These are phyloP conservation scores for Xiphophorus hellerii DNA, from an alignment of 2,113 vertebrate genomes.

Conservation along the genomic window DNA sequence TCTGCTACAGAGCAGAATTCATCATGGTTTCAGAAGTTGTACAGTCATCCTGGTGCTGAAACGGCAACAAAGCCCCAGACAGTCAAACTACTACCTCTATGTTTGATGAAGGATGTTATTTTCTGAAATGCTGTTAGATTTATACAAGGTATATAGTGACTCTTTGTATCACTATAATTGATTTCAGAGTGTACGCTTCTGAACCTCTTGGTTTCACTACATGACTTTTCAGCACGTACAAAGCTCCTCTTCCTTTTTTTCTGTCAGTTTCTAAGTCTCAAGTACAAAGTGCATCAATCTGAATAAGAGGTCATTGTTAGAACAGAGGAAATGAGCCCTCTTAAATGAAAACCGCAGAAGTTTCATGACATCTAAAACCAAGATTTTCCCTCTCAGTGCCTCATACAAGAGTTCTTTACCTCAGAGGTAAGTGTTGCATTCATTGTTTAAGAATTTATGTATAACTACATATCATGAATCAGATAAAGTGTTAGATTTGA, in stretches of 20 bases:
- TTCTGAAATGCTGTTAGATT: too few species aligned
- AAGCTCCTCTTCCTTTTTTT: background rate
- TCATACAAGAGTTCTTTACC: constrained; percentile 2
- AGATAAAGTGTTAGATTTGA: background rate
- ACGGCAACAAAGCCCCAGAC: too few species aligned
- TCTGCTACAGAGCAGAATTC: too few species aligned
- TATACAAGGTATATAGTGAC: too few species aligned
- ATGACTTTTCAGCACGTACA: constrained; percentile 34
- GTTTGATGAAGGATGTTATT: too few species aligned
- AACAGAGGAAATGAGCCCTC: constrained; percentile 36
- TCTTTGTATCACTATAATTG: too few species aligned
- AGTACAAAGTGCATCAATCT: background rate
- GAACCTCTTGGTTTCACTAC: constrained; percentile 17
- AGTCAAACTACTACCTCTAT: too few species aligned
- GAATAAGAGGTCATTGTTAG: constrained; percentile 30
- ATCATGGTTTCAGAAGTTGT: too few species aligned
- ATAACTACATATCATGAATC: background rate
- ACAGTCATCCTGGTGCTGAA: too few species aligned
- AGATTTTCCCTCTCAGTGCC: constrained; percentile 20
- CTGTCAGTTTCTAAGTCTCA: background rate
- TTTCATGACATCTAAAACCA: constrained; percentile 7
- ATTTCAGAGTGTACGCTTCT: background rate
- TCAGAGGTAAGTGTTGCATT: constrained; percentile 33
- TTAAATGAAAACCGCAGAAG: constrained; percentile 7
- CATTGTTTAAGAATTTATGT: constrained; percentile 3